These are phyloP conservation scores for Hypocryptadius cinnamomeus DNA, from an alignment of 2,113 vertebrate genomes.

Conservation along the genomic window DNA sequence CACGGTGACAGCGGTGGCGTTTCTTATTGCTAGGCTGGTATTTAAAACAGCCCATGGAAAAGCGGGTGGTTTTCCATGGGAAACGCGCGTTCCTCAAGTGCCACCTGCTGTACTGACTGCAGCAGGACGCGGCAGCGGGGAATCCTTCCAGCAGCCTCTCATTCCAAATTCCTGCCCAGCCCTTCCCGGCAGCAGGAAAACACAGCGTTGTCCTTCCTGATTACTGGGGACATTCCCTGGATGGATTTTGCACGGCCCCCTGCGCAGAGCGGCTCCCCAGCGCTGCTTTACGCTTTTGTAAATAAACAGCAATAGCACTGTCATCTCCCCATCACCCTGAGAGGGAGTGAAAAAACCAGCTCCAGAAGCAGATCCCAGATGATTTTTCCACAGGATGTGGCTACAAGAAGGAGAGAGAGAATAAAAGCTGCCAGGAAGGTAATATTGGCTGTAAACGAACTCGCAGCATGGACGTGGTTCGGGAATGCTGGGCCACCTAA, in stretches of 20 bases:
- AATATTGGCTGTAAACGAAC: not conserved
- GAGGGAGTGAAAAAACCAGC: not conserved
- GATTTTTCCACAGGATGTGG: not conserved
- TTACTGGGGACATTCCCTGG: fast-evolving
- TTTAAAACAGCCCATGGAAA: not conserved
- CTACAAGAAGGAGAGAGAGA: not conserved
- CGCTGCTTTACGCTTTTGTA: not conserved
- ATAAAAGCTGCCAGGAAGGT: not conserved
- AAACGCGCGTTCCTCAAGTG: not conserved
- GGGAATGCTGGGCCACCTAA: not conserved
- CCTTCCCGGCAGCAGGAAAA: not conserved
- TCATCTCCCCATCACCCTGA: not conserved
- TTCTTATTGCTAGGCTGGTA: not conserved
- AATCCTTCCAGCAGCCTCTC: not conserved
- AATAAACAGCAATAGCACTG: not conserved
- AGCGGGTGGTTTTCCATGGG: not conserved
- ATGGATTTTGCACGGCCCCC: not conserved
- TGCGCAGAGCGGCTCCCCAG: not conserved
- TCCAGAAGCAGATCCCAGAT: not conserved
- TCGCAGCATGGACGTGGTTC: fast-evolving
- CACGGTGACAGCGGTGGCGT: not conserved
- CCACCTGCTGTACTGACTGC: constrained; percentile 59
- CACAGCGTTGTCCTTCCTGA: not conserved
- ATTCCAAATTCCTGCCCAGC: not conserved
- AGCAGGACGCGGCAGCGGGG: fast-evolving